Evolutionary conservation across 1,140 invertebrate genomes (phyloP).

Genomic region (Telenomus remus): DNA sequence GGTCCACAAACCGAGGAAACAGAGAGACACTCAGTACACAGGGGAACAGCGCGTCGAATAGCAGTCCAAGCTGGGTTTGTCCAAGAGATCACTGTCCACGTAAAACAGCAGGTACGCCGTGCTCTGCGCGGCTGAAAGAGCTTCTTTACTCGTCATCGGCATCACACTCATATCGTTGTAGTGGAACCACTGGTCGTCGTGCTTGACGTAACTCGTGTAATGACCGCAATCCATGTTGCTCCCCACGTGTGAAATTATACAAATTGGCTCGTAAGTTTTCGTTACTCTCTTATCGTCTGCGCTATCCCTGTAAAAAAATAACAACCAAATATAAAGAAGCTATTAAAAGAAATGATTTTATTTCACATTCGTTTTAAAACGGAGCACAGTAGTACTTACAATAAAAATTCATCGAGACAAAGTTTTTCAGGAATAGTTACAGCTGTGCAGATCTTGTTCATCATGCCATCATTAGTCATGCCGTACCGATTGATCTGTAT

Average conservation of each 20-base stretch:
- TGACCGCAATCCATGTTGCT: conserved; percentile 67
- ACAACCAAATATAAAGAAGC: too few relatives aligned
- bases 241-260: conserved; percentile 67
- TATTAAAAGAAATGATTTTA: too few relatives aligned
- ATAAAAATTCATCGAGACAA: conserved; percentile 51
- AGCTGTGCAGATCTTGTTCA: conserved; percentile 64
- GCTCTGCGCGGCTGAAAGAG: conserved; percentile 61
- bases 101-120: conserved; percentile 68
- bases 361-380: conserved; percentile 8
- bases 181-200: conserved; percentile 65
- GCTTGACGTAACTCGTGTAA: conserved; percentile 67
- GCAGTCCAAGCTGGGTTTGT: conserved; percentile 33
- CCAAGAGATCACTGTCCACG: conserved; percentile 54
- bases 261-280: conserved; percentile 61
- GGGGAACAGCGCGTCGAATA: conserved; percentile 21
- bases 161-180: conserved; percentile 67
- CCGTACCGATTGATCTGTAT: conserved; percentile 68
- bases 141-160: conserved; percentile 62
- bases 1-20: conserved; percentile 2
- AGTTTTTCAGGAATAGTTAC: conserved; percentile 63
- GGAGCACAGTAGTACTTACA: conserved; percentile 63
- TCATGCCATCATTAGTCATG: conserved; percentile 60
- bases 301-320: conserved; percentile 47
- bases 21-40: conserved; percentile 10
- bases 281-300: conserved; percentile 17